Conservation (phyloP, 2,797 vertebrate genomes). For the Cheirogaleus major region DNA sequence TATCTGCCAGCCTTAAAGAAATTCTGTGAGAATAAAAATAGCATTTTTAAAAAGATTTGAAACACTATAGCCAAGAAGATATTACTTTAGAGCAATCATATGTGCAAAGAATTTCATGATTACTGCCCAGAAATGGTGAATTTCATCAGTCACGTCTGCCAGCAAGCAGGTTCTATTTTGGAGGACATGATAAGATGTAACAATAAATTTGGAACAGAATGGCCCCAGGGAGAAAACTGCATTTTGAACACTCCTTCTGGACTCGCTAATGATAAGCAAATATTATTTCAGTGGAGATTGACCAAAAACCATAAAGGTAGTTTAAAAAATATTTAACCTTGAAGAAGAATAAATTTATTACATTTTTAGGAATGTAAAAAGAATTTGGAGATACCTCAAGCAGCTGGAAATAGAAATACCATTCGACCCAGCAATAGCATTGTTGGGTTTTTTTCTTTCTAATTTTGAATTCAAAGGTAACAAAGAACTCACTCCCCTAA, state of each 20-base stretch:
- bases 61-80: not conserved
- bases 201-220: slow-evolving; percentile 44
- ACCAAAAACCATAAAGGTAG: slow-evolving; percentile 29
- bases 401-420: too few species aligned
- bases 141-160: slow-evolving; percentile 47
- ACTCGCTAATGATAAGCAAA: slow-evolving; percentile 57
- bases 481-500: not conserved
- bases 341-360: slow-evolving; percentile 4
- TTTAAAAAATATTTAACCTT: slow-evolving; percentile 43
- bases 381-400: too few species aligned
- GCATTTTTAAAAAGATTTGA: slow-evolving; percentile 44
- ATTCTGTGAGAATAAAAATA: slow-evolving; percentile 42
- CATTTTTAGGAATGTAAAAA: not conserved
- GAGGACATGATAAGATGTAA: slow-evolving; percentile 45
- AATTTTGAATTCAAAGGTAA: not conserved
- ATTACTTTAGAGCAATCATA: slow-evolving; percentile 38
- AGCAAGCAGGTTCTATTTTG: slow-evolving; percentile 49
- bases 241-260: slow-evolving; percentile 54
- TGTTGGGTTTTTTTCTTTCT: not conserved
- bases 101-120: slow-evolving; percentile 56
- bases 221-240: slow-evolving; percentile 38
- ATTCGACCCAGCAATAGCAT: too few species aligned
- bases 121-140: slow-evolving; percentile 57
- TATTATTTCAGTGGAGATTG: slow-evolving; percentile 48
- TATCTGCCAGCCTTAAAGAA: not conserved